These are phyloP conservation scores for Capra hircus DNA, from an alignment of 2,113 vertebrate genomes.

Conservation along the genomic window DNA sequence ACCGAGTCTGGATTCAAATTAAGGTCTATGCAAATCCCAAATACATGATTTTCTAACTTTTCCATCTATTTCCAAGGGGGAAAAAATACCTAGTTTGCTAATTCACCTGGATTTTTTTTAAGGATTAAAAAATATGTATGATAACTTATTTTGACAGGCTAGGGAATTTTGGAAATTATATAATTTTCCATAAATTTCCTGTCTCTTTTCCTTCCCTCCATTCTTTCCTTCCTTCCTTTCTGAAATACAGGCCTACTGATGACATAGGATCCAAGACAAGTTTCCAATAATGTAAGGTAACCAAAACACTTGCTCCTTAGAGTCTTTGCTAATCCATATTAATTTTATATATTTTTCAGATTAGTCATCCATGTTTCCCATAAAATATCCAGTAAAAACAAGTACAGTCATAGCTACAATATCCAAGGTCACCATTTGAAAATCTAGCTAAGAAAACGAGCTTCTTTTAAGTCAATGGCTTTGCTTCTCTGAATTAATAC, in stretches of 20 bases:
- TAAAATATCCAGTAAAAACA: neutral
- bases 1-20: neutral
- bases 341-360: neutral
- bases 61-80: neutral
- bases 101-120: neutral
- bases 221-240: neutral
- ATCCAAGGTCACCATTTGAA: neutral
- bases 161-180: neutral
- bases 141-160: neutral
- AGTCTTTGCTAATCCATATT: neutral
- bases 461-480: neutral
- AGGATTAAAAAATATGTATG: neutral
- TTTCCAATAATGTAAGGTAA: neutral
- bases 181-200: neutral
- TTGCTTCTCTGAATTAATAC: neutral
- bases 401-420: neutral
- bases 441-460: neutral
- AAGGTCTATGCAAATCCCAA: neutral
- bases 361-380: neutral
- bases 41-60: neutral
- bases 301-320: neutral
- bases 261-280: neutral
- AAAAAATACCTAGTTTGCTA: neutral
- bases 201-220: neutral
- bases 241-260: neutral